Evolutionary conservation across 1,140 invertebrate species (phyloP).

Genomic region (Hirudo medicinalis): DNA sequence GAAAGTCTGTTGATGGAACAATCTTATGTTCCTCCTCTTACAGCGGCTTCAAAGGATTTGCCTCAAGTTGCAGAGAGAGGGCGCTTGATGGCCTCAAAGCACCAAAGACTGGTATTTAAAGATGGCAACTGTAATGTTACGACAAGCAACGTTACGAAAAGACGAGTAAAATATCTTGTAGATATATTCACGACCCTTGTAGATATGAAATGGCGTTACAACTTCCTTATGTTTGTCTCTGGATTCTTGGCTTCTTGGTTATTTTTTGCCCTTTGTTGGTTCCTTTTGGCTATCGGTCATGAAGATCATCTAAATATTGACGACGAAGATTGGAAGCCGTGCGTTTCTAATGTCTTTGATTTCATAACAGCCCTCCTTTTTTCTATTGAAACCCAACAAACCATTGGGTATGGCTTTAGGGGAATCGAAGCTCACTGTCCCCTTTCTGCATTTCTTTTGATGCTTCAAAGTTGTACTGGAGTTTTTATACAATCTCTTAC

Average conservation of each 20-base stretch:
- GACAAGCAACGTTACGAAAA: conserved; percentile 23
- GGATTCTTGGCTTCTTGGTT: conserved; percentile 37
- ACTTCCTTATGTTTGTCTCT: conserved; percentile 34
- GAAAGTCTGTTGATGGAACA: no score
- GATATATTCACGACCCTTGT: conserved; percentile 65
- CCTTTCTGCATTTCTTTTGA: conserved; percentile 15
- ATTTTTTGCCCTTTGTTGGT: conserved; percentile 38
- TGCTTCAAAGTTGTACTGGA: conserved; percentile 24
- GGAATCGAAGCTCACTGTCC: conserved; percentile 48
- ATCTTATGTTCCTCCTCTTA: no score
- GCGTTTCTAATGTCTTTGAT: conserved; percentile 28
- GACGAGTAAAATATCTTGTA: conserved; percentile 44
- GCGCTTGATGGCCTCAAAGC: conserved; percentile 10
- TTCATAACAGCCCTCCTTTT: conserved; percentile 33
- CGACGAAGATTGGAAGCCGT: conserved; percentile 22
- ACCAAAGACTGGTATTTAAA: conserved; percentile 18
- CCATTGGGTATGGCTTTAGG: conserved; percentile 42
- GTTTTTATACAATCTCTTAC: conserved; percentile 24
- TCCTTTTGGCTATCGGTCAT: conserved; percentile 30
- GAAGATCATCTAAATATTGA: conserved; percentile 43
- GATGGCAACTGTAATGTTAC: conserved; percentile 21
- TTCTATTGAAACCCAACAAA: conserved; percentile 38
- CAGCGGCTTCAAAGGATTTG: no score
- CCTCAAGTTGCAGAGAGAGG: conserved; percentile 20
- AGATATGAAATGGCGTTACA: conserved; percentile 34